Evolutionary conservation across 2,113 vertebrate genomes (phyloP).

Genomic region (Hippolais icterina): DNA sequence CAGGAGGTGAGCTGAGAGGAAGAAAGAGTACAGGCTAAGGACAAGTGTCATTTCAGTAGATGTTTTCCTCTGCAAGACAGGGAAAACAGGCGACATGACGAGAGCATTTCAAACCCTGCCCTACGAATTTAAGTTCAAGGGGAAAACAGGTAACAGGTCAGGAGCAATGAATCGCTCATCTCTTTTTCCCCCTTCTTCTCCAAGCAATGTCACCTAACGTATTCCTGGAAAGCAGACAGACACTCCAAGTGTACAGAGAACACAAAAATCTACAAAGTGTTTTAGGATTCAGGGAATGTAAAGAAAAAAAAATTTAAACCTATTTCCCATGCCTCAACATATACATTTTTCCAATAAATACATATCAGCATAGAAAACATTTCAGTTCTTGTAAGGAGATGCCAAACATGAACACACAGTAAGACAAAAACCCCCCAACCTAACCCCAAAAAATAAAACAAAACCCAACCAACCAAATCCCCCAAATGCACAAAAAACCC

Average conservation of each 20-base stretch:
- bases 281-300: background rate
- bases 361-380: background rate
- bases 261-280: background rate
- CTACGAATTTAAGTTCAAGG: background rate
- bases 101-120: background rate
- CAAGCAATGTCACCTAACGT: background rate
- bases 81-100: rapidly evolving
- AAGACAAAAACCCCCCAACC: rapidly evolving
- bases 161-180: rapidly evolving
- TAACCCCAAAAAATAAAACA: background rate
- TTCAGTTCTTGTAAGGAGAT: background rate
- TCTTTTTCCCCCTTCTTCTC: background rate
- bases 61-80: background rate
- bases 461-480: background rate
- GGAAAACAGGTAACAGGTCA: background rate
- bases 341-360: background rate
- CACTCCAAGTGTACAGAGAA: background rate
- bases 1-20: background rate
- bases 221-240: background rate
- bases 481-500: rapidly evolving
- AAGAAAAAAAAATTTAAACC: background rate
- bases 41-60: background rate
- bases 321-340: background rate
- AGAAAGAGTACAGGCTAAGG: background rate
- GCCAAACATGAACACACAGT: background rate